Base-by-base conservation (phyloP, 1,140 invertebrate genomes). In the Drosophila orena region DNA sequence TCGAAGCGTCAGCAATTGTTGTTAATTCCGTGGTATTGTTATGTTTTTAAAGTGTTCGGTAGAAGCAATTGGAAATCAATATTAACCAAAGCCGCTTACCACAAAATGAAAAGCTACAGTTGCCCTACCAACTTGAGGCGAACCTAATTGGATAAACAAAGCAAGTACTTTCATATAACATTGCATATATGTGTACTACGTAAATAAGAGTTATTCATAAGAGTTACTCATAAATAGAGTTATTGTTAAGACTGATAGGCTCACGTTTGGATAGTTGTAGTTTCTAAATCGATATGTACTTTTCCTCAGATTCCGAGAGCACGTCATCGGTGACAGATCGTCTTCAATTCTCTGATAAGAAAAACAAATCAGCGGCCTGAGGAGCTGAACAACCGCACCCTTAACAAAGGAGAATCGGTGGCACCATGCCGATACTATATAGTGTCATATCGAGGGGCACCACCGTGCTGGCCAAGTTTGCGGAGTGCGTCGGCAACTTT, bases 401-500 rank as follows among this genome's bases (percentile, higher is more conserved):
- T 47, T 50, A 47, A 74, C 59, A 64, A 55, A 56, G 43, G 47
- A 54, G 50, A 68, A 27, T n/a, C 43, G 40, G 43, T 47, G 11
- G 34, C 46, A 49, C 38, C 60, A 98, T 98, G 97, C 96, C 97
- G 58, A 95, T 98, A 79, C 93, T 98, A 62, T 98, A 97, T 90
- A 96, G 97, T 91, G 97, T 98, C 15, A 95, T 98, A 73, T 95
- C 97, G 14, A 93, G 97, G 77, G 97, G 97, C n/a, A 95, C 94
- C n/a, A 96, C 96, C 1, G 95, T 98, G 35, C 93, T 99, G 4
- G 96, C 97, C 3, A 97, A 98, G 92, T 96, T 97, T 95, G 97
- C 98, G 4, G 95, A 96, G 10, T 98, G 97, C 93, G 95, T 96
- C 68, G 98, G 98, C 10, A 98, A 99, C 93, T 98, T 98, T 93